Evolutionary conservation across 1,140 invertebrate genomes (phyloP).

Genomic region (Achatina immaculata): DNA sequence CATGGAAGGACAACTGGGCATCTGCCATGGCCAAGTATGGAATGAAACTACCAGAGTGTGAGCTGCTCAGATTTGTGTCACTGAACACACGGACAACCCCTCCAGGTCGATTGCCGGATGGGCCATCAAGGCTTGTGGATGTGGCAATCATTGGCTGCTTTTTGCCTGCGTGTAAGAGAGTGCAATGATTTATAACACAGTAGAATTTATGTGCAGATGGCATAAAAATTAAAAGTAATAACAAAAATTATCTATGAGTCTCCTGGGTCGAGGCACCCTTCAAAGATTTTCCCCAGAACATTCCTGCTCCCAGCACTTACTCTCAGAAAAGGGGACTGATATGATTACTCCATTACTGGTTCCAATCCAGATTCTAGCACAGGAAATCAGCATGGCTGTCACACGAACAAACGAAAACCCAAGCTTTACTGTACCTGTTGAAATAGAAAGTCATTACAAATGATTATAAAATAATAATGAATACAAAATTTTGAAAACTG

Average conservation of each 20-base stretch:
- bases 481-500: no score
- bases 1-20: constrained; percentile 98
- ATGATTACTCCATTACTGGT: constrained; percentile 98
- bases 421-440: constrained; percentile 88
- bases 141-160: constrained; percentile 65
- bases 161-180: constrained; percentile 42
- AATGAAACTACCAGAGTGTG: constrained; percentile 73
- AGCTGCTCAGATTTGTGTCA: constrained; percentile 60
- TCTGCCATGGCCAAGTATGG: constrained; percentile 98
- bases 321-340: constrained; percentile 91
- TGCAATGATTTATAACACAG: neutral
- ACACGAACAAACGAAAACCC: constrained; percentile 98
- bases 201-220: neutral
- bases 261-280: no score
- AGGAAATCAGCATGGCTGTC: constrained; percentile 93
- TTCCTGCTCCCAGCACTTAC: no score
- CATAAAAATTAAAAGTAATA: no score
- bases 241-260: no score
- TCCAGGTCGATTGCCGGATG: constrained; percentile 56
- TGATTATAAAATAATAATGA: neutral
- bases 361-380: constrained; percentile 85
- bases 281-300: no score
- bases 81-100: constrained; percentile 69
- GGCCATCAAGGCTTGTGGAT: constrained; percentile 11
- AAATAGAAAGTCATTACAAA: no score